Evolutionary conservation across 2,797 vertebrate species (phyloP).

Genomic region (Rhabdomys pumilio): DNA sequence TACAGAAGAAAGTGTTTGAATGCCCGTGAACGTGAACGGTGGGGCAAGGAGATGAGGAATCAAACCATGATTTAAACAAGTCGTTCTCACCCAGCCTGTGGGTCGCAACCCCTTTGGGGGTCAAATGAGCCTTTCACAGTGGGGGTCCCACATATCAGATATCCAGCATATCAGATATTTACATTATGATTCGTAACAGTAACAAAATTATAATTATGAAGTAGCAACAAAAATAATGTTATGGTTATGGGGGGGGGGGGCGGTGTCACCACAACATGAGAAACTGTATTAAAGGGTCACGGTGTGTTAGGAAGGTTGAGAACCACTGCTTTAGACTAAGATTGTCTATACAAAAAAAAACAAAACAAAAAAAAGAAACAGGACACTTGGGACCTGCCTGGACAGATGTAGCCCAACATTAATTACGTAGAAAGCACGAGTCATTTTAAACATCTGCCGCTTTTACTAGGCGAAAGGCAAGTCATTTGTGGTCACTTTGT

Average conservation of each 20-base stretch:
- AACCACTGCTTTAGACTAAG: not conserved
- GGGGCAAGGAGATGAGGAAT: not conserved
- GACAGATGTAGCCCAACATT: not conserved
- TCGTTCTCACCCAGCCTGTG: not conserved
- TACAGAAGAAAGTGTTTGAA: constrained; percentile 23
- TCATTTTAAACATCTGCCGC: constrained; percentile 22
- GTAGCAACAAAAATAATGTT: not conserved
- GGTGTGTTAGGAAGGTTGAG: not conserved
- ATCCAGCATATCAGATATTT: not conserved
- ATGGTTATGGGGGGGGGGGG: not conserved
- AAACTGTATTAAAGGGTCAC: not conserved
- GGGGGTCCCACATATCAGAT: not conserved
- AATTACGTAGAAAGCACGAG: constrained; percentile 4
- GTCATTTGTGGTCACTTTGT: constrained; percentile 56
- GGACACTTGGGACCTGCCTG: not conserved
- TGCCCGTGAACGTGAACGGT: not conserved
- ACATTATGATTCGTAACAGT: not conserved
- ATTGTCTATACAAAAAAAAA: constrained; percentile 1
- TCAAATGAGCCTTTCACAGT: not conserved
- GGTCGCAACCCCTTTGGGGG: too few relatives aligned
- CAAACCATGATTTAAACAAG: not conserved
- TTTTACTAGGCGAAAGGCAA: constrained; percentile 65
- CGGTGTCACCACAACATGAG: not conserved
- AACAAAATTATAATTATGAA: not conserved
- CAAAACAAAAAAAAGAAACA: not conserved